Base-by-base conservation (phyloP, 2,888 invertebrate genomes). In the Leucoma salicis region DNA sequence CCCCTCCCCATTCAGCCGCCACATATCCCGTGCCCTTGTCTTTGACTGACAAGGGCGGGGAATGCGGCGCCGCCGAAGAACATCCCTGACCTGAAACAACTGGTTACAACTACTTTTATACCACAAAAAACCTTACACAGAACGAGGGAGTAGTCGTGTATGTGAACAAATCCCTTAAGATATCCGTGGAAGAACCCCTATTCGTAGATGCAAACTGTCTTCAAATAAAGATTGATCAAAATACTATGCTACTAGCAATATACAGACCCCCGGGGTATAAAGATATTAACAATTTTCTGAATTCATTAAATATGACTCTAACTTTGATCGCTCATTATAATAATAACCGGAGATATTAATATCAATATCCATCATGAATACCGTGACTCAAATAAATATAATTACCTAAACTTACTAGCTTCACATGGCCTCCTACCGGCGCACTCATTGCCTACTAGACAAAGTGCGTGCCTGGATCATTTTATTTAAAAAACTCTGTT, bases 281-380 rank as follows among this genome's bases (percentile, higher is more conserved):
- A 10, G n/a, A 25, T 10, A 25, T 25, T 25, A 25, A 25, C n/a
- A 25, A 25, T 10, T 25, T 25, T n/a, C 10, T 25, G 2, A 8
- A 3, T n/a, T 25, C 25, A 3, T 2, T 25, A 4, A 8, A 25
- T 10, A 6, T 16, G 6, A 6, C 6, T 16, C 16, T 16, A 4
- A n/a, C n/a, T 10, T 10, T 39, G 3, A 14, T 10, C 1, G 38
- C 39, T 2, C 10, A 39, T 35, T 12, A 18, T 43, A 14, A 36
- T 44, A 1, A 35, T 44, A 1, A 29, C 12, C 1, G 44, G 44
- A 3, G 44, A 44, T 4, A 32, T 44, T 1, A 44, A 44, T 10
- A 44, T 44, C 4, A 39, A 44, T 11, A 44, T 44, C 0, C 35
- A 31, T 2, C 31, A 39, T 6, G 3, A 24, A 6, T 39, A 14